These are phyloP conservation scores for Orthonevra nobilis DNA, from an alignment of 2,888 invertebrate genomes.

Conservation along the genomic window DNA sequence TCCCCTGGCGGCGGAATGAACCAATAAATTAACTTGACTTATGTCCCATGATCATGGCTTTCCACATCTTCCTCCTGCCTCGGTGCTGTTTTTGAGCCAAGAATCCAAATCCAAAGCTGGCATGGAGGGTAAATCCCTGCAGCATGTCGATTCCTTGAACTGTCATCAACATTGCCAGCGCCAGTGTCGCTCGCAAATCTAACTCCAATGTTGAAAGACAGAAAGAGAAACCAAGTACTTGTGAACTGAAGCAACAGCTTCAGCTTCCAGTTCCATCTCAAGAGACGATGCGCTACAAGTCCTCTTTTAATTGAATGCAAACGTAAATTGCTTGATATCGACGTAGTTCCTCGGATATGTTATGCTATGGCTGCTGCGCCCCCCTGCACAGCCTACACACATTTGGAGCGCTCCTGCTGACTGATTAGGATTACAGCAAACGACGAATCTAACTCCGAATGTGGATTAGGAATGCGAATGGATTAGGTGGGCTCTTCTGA, in stretches of 20 bases:
- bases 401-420: not conserved
- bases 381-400: constrained; percentile 31
- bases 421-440: constrained; percentile 28
- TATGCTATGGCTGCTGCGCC: constrained; percentile 52
- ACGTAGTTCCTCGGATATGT: constrained; percentile 60
- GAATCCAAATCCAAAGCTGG: too few relatives aligned
- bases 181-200: constrained; percentile 46
- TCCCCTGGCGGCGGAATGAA: constrained; percentile 65
- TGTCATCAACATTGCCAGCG: constrained; percentile 61
- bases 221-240: not conserved
- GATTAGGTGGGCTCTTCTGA: constrained; percentile 53
- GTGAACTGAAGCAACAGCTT: too few relatives aligned
- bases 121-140: constrained; percentile 63
- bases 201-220: not conserved
- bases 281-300: constrained; percentile 48
- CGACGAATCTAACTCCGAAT: constrained; percentile 52
- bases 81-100: not conserved
- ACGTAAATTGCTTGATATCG: constrained; percentile 67
- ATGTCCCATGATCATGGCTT: constrained; percentile 65
- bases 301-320: constrained; percentile 67
- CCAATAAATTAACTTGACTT: constrained; percentile 71
- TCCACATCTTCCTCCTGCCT: constrained; percentile 10
- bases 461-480: constrained; percentile 65
- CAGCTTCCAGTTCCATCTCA: too few relatives aligned
- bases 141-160: constrained; percentile 69